Base-by-base conservation (phyloP, 2,113 vertebrate genomes). In the Ramphastos sulfuratus region DNA sequence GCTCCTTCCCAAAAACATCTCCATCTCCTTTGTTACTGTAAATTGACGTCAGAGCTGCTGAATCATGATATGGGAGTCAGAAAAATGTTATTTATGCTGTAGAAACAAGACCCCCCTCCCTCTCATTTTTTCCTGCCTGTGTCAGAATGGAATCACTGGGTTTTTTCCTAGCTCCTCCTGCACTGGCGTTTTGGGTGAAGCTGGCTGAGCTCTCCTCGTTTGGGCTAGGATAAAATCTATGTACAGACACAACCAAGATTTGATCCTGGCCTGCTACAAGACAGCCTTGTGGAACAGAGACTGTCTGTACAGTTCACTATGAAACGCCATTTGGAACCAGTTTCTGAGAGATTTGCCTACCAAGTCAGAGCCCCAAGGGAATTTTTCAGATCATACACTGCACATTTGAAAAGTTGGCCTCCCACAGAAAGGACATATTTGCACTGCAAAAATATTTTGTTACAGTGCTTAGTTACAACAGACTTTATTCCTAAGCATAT, bases 1-100 rank as follows among this genome's bases (percentile, higher is more conserved):
- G 95, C 87, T 89, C 81, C 63, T 96, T 96, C 93, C 96, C 94
- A 79, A 92, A 66, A 82, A 89, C 90, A 86, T 95, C 89, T 97
- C 91, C 23, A 0, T 82, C 90, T 96, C 85, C 66, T 94, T 94
- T 96, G 75, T 96, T 96, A 93, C 97, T 90, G 96, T 94, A 97
- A 95, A 87, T 96, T 94, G 85, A 94, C 94, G 96, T 94, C 88
- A 96, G 93, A 94, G 87, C 90, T 97, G 96, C 96, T 97, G 96
- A 97, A 95, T 97, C 92, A 96, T 95, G 72, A 87, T 89, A 89
- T 0, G 4, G 77, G 60, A 95, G 87, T 94, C 80, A 92, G 58
- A 94, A 70, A 96, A 91, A 89, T 90, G 60, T 94, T 95, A 85
- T 91, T 96, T 95, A 84, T 94, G 82, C 85, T 82, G 52, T 71